phyloP scores from a whole-genome alignment of 92 coral and sea anemone species.

The Metridium senile region DNA sequence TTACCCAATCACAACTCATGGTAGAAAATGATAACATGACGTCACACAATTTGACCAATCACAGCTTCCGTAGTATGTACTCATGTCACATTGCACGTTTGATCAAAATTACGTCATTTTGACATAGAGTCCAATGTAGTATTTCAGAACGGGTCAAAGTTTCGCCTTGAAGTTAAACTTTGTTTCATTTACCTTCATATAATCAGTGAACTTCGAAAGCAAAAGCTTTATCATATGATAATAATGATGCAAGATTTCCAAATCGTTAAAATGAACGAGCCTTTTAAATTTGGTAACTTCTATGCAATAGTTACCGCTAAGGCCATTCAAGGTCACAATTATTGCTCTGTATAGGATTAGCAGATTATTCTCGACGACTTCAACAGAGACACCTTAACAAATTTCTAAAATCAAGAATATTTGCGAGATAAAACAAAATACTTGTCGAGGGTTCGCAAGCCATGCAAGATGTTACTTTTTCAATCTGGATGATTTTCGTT shows the following conservation, averaged over 20 bases:
- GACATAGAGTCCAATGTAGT: constrained; percentile 2
- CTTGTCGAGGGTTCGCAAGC: no score
- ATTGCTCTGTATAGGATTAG: no score
- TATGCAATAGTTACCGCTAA: background rate
- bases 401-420: no score
- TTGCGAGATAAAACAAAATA: no score
- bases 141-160: background rate
- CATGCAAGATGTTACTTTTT: no score
- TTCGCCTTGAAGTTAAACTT: background rate
- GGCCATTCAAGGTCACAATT: constrained; percentile 31
- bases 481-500: no score
- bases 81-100: background rate
- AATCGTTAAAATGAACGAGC: no score
- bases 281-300: background rate
- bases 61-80: constrained; percentile 1
- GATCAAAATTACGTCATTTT: background rate
- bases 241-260: no score
- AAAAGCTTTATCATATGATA: background rate
- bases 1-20: background rate
- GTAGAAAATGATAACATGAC: no score
- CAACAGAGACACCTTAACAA: no score
- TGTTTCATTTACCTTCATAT: background rate
- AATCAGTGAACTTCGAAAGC: background rate
- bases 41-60: background rate
- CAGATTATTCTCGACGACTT: no score